Evolutionary conservation across 2,888 invertebrate genomes (phyloP).

Genomic region (Erebia epiphron): DNA sequence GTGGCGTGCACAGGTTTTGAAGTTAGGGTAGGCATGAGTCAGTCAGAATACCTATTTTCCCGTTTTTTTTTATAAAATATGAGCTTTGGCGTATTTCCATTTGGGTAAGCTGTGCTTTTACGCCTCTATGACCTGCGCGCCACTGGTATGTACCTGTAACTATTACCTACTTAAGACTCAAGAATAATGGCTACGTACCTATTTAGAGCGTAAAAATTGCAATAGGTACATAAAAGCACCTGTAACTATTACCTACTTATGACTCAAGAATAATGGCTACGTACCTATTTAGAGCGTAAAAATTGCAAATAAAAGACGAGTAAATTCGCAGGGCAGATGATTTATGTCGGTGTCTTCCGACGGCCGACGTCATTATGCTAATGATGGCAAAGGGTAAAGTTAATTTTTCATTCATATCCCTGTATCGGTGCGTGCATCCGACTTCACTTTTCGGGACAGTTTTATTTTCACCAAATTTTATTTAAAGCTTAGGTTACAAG

Average conservation of each 20-base stretch:
- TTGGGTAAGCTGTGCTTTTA: too few relatives aligned
- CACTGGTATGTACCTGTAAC: too few relatives aligned
- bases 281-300: conserved; percentile 2
- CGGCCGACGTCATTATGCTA: conserved; percentile 55
- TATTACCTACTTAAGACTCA: too few relatives aligned
- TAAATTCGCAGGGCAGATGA: conserved; percentile 44
- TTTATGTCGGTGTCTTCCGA: conserved; percentile 55
- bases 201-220: conserved; percentile 25
- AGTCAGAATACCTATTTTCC: too few relatives aligned
- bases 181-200: neutral
- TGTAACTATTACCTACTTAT: too few relatives aligned
- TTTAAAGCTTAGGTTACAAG: neutral
- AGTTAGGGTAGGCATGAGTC: too few relatives aligned
- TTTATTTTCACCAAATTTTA: neutral
- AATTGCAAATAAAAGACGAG: conserved; percentile 38
- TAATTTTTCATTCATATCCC: conserved; percentile 45
- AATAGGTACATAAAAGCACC: conserved; percentile 23
- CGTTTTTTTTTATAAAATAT: too few relatives aligned
- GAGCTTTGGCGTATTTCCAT: too few relatives aligned
- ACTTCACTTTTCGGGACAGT: neutral
- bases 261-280: too few relatives aligned
- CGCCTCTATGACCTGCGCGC: too few relatives aligned
- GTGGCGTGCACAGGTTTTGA: too few relatives aligned
- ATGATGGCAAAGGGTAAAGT: conserved; percentile 46
- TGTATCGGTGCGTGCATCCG: conserved; percentile 32